These are phyloP conservation scores for Seladonia tumulorum DNA, from an alignment of 2,888 invertebrate genomes.

Conservation along the genomic window DNA sequence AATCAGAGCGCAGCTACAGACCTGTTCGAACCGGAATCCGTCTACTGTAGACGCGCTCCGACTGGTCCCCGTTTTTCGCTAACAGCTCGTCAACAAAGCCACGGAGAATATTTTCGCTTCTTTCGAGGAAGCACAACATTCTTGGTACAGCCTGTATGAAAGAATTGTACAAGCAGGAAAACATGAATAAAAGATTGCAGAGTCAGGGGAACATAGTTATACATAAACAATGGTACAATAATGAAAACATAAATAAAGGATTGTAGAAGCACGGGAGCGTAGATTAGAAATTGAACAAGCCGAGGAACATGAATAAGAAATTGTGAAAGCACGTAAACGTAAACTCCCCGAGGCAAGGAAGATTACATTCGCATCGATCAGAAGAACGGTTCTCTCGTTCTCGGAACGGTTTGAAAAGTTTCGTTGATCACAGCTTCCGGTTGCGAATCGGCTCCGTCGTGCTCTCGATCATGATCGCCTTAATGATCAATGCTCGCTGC, in stretches of 20 bases:
- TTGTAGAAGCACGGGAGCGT: neutral
- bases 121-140: too few relatives aligned
- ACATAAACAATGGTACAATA: neutral
- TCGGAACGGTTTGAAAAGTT: neutral
- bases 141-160: neutral
- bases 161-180: neutral
- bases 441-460: neutral
- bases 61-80: too few relatives aligned
- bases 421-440: neutral
- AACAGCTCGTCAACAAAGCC: too few relatives aligned
- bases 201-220: neutral
- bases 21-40: too few relatives aligned
- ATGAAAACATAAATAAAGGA: neutral
- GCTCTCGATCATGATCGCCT: slow-evolving; percentile 24
- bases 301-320: neutral
- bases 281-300: neutral
- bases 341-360: neutral
- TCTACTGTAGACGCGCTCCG: too few relatives aligned
- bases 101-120: too few relatives aligned
- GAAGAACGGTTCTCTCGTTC: neutral
- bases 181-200: neutral
- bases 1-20: too few relatives aligned
- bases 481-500: neutral
- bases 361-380: neutral
- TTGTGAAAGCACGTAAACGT: neutral